Base-by-base conservation (phyloP, 37 sponge, comb jelly and placozoan species). In the Ephydatia muelleri region DNA sequence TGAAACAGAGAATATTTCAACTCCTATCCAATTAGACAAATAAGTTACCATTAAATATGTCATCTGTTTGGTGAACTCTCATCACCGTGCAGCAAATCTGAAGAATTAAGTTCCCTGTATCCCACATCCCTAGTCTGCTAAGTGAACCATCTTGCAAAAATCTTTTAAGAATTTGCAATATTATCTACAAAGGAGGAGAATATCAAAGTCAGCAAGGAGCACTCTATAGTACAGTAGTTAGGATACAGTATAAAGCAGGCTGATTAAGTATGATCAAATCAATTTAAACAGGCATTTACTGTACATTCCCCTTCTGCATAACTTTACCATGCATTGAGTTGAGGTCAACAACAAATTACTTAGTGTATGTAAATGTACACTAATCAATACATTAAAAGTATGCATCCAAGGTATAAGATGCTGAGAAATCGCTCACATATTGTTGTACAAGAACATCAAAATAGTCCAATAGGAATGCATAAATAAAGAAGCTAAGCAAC, bases 61-160 rank as follows among this genome's bases (percentile, higher is more conserved):
- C 14, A 34, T 83, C 74, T 43, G 89, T 89, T 21, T 49, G 79
- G 75, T 89, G 89, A 4, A 66, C 34, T 67, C 74, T 68, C 86
- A 91, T 78, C 2, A 82, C 32, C 12, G 67, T 83, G 73, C 28
- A 71, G 35, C 76, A 78, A 49, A 86, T 57, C 22, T 82, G 70
- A 34, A 91, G 72, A 1, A 91, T n/a, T 14, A 75, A 29, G 78
- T 81, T 85, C 22, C 91, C 91, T 48, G 78, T 77, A 27, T 76
- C 77, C 91, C 91, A 91, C 2, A 49, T 16, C 21, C 86, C 86
- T 22, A 37, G 39, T 13, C 57, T 65, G 35, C 82, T 86, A 16
- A 91, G 78, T 19, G 77, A 65, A 21, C 79, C 82, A 38, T 65
- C 78, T 32, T 36, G 26, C 36, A 91, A 30, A 36, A 91, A 65